Evolutionary conservation across 2,113 vertebrate species (phyloP).

Genomic region (Melanerpes aurifrons): DNA sequence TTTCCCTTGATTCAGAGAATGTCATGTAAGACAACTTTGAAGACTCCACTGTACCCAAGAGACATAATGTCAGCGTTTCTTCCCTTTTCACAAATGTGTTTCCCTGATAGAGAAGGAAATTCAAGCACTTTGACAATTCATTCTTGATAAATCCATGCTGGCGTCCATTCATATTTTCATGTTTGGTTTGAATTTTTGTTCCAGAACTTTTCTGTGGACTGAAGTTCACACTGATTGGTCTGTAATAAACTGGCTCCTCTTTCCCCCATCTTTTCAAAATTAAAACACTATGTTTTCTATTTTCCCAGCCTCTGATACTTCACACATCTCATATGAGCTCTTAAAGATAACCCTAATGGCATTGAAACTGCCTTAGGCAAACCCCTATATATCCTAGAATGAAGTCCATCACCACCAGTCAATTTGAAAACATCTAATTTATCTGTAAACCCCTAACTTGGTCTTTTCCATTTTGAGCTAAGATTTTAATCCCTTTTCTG

Average conservation of each 20-base stretch:
- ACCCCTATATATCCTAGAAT: neutral
- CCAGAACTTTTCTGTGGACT: neutral
- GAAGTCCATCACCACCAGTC: neutral
- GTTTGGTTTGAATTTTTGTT: neutral
- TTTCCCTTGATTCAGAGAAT: neutral
- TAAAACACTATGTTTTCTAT: neutral
- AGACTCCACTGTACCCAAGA: neutral
- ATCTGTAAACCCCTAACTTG: neutral
- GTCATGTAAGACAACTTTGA: neutral
- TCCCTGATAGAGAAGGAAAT: conserved; percentile 9
- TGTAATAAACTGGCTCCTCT: neutral
- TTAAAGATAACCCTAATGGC: neutral
- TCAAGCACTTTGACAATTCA: conserved; percentile 10
- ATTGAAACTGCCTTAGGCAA: neutral
- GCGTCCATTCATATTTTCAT: neutral
- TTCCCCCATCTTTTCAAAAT: neutral
- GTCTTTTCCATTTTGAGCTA: neutral
- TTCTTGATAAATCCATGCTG: conserved; percentile 11
- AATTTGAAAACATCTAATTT: neutral
- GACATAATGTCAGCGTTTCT: neutral
- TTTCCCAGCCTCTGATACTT: neutral
- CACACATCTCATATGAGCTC: neutral
- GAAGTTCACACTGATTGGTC: neutral
- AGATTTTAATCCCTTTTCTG: neutral
- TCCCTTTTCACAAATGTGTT: conserved; percentile 15